Evolutionary conservation across 2,113 vertebrate genomes (phyloP).

Genomic region (Candoia aspera): DNA sequence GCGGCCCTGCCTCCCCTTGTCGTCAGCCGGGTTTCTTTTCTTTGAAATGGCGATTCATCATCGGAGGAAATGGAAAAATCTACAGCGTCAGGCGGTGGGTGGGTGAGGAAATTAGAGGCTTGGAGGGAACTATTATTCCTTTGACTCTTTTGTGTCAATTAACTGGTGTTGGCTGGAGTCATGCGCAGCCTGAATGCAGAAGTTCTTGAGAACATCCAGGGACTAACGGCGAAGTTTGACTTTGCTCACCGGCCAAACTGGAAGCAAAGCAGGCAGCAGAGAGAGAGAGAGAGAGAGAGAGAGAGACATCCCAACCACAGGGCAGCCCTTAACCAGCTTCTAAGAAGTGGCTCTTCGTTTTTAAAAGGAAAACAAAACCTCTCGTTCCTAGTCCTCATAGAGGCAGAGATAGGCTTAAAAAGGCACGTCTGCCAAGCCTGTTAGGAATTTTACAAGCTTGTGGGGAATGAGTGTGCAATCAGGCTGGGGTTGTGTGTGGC

Average conservation of each 20-base stretch:
- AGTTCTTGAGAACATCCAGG: conserved; percentile 61
- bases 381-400: not conserved
- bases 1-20: not conserved
- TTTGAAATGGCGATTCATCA: conserved; percentile 1
- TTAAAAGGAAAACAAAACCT: not conserved
- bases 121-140: conserved; percentile 30
- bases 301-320: not conserved
- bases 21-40: conserved; percentile 5
- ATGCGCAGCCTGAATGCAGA: conserved; percentile 55
- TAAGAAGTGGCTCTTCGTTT: conserved; percentile 46
- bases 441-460: not conserved
- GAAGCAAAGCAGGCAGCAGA: conserved; percentile 43
- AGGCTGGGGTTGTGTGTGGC: too few species aligned
- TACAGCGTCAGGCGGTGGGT: not conserved
- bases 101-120: not conserved
- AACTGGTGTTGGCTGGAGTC: conserved; percentile 57
- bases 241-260: conserved; percentile 37
- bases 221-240: conserved; percentile 46
- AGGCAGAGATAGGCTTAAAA: not conserved
- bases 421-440: not conserved
- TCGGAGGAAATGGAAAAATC: conserved; percentile 8
- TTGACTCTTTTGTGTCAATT: conserved; percentile 37
- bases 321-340: not conserved
- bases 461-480: not conserved
- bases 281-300: not conserved